These are phyloP conservation scores for Drosophila emarginata DNA, from an alignment of 2,888 invertebrate genomes.

Conservation along the genomic window DNA sequence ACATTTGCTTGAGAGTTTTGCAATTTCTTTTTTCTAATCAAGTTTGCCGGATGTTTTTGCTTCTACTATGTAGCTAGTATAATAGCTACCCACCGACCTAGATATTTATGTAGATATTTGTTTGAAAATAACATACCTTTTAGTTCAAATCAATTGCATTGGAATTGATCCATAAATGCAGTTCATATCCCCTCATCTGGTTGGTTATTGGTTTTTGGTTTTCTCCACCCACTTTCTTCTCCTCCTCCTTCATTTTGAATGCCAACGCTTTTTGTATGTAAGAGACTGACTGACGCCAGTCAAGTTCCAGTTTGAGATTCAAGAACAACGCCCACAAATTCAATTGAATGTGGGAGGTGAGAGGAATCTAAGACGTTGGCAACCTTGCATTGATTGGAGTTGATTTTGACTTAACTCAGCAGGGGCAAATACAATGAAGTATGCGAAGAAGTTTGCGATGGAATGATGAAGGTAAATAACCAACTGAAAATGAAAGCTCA, in stretches of 20 bases:
- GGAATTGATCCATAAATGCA: conserved; percentile 51
- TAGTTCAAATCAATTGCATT: conserved; percentile 32
- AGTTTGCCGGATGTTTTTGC: background rate
- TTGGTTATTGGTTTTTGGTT: conserved; percentile 5
- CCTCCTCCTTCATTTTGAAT: background rate
- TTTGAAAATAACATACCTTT: conserved; percentile 18
- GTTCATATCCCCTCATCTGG: conserved; percentile 22
- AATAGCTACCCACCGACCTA: background rate
- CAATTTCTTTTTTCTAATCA: background rate
- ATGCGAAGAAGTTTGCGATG: background rate
- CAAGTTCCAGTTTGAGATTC: conserved; percentile 27
- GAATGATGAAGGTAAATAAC: conserved; percentile 13
- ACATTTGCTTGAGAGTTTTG: background rate
- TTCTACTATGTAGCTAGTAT: background rate
- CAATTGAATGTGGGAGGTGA: conserved; percentile 42
- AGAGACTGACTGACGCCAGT: conserved; percentile 38
- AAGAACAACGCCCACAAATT: conserved; percentile 36
- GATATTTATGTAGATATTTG: background rate
- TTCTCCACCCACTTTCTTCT: background rate
- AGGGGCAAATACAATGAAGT: conserved; percentile 14
- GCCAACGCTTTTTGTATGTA: conserved; percentile 1
- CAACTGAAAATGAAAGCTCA: conserved; percentile 11
- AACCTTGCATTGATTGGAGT: conserved; percentile 26
- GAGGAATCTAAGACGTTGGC: conserved; percentile 23
- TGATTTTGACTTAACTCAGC: conserved; percentile 30